Evolutionary conservation across 2,113 vertebrate genomes (phyloP), one percentile per base, ranked within the genome.

Genomic region (Naja naja): DNA sequence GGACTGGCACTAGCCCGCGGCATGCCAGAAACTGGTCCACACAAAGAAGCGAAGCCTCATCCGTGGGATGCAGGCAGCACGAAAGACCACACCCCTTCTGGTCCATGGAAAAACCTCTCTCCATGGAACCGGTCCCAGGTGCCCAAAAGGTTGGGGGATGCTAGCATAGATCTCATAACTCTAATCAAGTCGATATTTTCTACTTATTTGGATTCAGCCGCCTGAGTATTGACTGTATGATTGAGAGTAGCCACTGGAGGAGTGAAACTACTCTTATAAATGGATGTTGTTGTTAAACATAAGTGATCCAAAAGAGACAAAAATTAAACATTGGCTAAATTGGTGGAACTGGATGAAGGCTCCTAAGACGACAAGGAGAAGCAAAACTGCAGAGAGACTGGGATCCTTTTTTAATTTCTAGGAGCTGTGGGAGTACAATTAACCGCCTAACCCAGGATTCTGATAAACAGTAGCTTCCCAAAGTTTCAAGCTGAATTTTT

Each of bases 151-250:
- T 56, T 56, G 55, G 20, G 55, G 55, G 55, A 56, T 1, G 55
- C 55, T 56, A 22, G 12, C n/a, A 1, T 74, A 34, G 64, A 74
- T 74, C n/a, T 74, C 64, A 18, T 18, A 34, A 74, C 4, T 74
- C n/a, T 74, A 74, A 69, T 69, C 30, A 74, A 92, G 39, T 54
- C 92, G 90, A 74, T 47, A 88, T 88, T 92, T 64, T 53, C 47
- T 54, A 49, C 58, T 4, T 54, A 53, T 34, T 69, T 14, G 22
- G 5, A 60, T 58, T 87, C 9, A 52, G 39, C 22, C 91, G 49
- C 23, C 86, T 69, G 45, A 92, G 74, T 34, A 88, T 39, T 88
- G 23, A 49, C 12, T 85, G 23, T 23, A 22, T 14, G 45, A 64
- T 23, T 27, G 5, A 60, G 85, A 49, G 56, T 47, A 92, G 56